Evolutionary conservation across 2,797 vertebrate genomes (phyloP).

Genomic region (Scolopax rusticola): DNA sequence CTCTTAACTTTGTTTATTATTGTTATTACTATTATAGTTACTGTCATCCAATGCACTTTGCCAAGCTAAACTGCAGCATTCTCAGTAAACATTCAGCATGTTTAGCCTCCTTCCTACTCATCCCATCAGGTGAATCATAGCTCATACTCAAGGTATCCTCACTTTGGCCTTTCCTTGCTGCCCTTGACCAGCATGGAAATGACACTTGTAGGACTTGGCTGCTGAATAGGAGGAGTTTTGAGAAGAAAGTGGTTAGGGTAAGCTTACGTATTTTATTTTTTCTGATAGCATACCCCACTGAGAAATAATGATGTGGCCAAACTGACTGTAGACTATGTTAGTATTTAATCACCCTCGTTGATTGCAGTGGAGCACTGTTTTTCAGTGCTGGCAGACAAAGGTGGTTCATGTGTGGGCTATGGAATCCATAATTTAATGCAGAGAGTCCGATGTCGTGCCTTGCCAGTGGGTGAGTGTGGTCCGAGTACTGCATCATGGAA

Average conservation of each 20-base stretch:
- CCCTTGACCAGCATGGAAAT: background rate
- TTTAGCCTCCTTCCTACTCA: background rate
- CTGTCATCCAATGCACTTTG: background rate
- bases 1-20: background rate
- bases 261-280: background rate
- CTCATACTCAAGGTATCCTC: background rate
- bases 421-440: background rate
- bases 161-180: background rate
- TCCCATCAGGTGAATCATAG: background rate
- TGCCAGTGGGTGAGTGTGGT: background rate
- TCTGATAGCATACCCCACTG: background rate
- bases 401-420: background rate
- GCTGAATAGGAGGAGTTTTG: background rate
- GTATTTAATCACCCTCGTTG: background rate
- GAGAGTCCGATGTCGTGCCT: background rate
- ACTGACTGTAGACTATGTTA: background rate
- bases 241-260: background rate
- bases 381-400: background rate
- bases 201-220: background rate
- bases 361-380: background rate
- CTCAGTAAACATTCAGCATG: background rate
- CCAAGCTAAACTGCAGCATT: background rate
- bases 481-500: background rate
- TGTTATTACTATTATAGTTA: background rate
- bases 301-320: background rate